These are phyloP conservation scores for Cenopis cana DNA, from an alignment of 2,888 invertebrate genomes.

Conservation along the genomic window DNA sequence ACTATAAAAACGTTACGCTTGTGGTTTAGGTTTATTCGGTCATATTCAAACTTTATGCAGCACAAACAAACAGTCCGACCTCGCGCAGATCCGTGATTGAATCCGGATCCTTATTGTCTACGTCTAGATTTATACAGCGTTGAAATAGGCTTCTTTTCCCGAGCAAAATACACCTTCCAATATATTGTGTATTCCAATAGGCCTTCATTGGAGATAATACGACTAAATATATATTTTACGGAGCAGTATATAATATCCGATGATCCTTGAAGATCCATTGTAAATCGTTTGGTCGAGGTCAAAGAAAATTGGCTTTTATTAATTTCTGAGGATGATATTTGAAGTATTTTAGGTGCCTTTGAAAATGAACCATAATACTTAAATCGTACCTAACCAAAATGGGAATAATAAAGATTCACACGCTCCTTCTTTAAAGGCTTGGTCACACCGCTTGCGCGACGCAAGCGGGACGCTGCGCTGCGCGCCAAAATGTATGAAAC, in stretches of 20 bases:
- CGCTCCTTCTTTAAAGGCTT: no score
- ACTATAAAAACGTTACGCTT: not conserved
- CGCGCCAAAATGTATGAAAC: no score
- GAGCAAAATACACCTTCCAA: not conserved
- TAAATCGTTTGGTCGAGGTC: not conserved
- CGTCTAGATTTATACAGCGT: conserved; percentile 39
- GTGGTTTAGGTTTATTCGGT: not conserved
- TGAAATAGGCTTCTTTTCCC: conserved; percentile 24
- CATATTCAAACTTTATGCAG: conserved; percentile 17
- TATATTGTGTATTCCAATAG: not conserved
- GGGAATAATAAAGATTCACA: no score
- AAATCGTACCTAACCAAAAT: not conserved
- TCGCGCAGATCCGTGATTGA: conserved; percentile 50
- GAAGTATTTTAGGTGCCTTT: not conserved
- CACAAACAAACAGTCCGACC: conserved; percentile 42
- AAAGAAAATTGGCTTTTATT: not conserved
- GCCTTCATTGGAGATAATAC: not conserved
- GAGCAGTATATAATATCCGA: not conserved
- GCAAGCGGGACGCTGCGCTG: no score
- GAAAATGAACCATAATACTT: not conserved
- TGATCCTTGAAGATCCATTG: not conserved
- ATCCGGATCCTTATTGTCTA: conserved; percentile 48
- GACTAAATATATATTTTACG: no score
- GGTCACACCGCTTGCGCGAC: no score
- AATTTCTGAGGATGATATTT: no score